These are phyloP conservation scores for Trachythela sp. DNA, from an alignment of 64 coral and sea anemone species.

Conservation along the genomic window DNA sequence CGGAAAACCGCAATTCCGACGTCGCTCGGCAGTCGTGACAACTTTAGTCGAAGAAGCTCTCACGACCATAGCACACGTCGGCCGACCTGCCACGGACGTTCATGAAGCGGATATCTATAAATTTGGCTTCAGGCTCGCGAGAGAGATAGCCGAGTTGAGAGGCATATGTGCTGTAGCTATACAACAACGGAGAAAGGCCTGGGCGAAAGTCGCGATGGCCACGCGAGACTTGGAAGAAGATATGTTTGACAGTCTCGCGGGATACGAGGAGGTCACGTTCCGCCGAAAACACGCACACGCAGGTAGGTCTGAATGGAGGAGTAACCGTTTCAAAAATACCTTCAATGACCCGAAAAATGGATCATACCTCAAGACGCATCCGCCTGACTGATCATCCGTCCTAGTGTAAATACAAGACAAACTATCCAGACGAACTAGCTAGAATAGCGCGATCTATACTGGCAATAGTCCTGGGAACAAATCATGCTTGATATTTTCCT, in stretches of 20 bases:
- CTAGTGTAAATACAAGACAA: no score
- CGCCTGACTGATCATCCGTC: no score
- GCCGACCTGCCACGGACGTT: background rate
- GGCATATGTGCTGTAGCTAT: background rate
- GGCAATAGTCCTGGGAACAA: no score
- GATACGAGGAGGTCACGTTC: background rate
- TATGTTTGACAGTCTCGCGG: constrained; percentile 22
- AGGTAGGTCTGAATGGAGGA: no score
- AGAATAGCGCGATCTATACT: no score
- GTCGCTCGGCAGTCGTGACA: background rate
- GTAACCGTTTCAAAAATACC: no score
- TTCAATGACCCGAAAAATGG: no score
- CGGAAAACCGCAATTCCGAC: background rate
- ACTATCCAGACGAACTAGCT: no score
- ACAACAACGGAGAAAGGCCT: background rate
- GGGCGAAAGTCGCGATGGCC: constrained; percentile 21
- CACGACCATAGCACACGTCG: background rate
- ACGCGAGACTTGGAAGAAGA: constrained; percentile 14
- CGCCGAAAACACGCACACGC: constrained; percentile 19
- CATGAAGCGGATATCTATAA: constrained; percentile 19
- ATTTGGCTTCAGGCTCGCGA: background rate
- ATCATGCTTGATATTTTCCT: no score
- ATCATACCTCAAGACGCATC: no score
- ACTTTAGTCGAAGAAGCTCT: constrained; percentile 12
- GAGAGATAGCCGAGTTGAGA: background rate